These are phyloP conservation scores for Hippocampus guttulatus DNA, from an alignment of 2,113 vertebrate genomes.

Conservation along the genomic window DNA sequence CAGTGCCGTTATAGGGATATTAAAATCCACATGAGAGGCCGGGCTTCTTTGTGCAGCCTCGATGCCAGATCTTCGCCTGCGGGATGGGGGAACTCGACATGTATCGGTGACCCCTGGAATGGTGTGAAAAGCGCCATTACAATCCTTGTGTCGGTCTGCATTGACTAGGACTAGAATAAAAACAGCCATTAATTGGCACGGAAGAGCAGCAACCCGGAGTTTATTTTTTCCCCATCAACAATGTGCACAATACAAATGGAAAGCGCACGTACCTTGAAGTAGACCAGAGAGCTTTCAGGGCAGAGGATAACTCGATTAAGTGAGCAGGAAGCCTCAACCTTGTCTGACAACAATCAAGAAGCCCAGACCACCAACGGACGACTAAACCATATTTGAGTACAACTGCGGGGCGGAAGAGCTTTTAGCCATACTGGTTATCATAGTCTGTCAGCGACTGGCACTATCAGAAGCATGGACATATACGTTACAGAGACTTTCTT, in stretches of 20 bases:
- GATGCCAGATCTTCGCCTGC: not conserved
- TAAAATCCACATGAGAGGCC: not conserved
- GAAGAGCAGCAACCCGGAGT: not conserved
- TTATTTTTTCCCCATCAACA: not conserved
- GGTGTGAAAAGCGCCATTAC: not conserved
- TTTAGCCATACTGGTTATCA: not conserved
- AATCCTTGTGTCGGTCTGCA: not conserved
- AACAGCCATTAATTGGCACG: not conserved
- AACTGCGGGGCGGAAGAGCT: not conserved
- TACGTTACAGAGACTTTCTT: fast-evolving
- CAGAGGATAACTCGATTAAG: not conserved
- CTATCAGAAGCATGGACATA: fast-evolving
- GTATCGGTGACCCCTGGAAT: slow-evolving; percentile 15
- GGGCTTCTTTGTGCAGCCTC: not conserved
- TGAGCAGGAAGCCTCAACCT: fast-evolving
- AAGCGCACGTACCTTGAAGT: not conserved
- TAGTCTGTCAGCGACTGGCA: fast-evolving
- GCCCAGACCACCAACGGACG: not conserved
- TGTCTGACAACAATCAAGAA: slow-evolving; percentile 21
- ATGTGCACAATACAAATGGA: not conserved
- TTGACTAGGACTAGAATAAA: not conserved
- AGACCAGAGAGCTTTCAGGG: not conserved
- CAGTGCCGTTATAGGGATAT: slow-evolving; percentile 20
- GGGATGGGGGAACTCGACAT: not conserved
- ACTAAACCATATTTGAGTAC: slow-evolving; percentile 24